A percentile compares a stretch with the other conserved stretches of the same genome.
These are phyloP conservation scores for Scelioninae gen. 1 DNA, from an alignment of 2,888 invertebrate species.

Conservation along the genomic window DNA sequence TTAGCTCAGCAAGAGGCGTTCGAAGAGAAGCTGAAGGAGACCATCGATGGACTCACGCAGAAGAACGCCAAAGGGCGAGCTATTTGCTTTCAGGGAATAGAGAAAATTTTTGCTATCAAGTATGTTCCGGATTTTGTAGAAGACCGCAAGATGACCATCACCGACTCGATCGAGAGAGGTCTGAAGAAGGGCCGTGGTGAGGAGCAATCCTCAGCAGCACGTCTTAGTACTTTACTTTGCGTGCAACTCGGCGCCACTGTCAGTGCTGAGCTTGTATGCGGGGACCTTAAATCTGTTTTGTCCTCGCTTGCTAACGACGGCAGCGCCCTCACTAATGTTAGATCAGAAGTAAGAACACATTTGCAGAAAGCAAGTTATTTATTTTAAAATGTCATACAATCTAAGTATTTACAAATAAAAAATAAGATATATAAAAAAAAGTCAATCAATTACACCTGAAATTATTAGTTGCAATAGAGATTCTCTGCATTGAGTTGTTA, in stretches of 20 bases:
- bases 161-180: no score
- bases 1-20: conserved; percentile 88
- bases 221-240: conserved; percentile 91
- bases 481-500: no score
- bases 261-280: conserved; percentile 88
- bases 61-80: conserved; percentile 94
- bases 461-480: no score
- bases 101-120: conserved; percentile 91
- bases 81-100: conserved; percentile 89
- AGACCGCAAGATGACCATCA: conserved; percentile 90
- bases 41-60: conserved; percentile 94
- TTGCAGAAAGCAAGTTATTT: no score
- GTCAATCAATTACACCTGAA: no score
- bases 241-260: conserved; percentile 90
- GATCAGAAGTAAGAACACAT: conserved; percentile 90
- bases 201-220: conserved; percentile 93
- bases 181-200: no score
- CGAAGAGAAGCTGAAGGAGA: conserved; percentile 94
- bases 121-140: conserved; percentile 91
- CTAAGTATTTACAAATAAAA: no score
- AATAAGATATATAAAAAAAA: no score
- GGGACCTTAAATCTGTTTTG: conserved; percentile 90
- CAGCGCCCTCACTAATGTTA: conserved; percentile 89
- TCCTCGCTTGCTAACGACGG: conserved; percentile 90
- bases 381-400: no score